Evolutionary conservation across 2,113 vertebrate genomes (phyloP).

Genomic region (Macquaria australasica): DNA sequence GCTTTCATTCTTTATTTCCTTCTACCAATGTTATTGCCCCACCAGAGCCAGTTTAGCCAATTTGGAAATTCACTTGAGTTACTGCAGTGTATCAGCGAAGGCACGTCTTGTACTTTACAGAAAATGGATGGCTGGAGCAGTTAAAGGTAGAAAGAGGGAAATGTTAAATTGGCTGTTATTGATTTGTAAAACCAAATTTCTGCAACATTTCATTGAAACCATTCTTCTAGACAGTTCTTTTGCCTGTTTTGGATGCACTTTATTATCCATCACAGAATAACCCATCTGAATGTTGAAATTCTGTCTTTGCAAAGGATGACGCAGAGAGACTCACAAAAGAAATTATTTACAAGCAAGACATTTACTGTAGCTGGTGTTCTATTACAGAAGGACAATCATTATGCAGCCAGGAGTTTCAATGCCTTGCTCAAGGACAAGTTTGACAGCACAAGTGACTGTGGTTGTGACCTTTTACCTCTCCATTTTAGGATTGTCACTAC

Average conservation of each 20-base stretch:
- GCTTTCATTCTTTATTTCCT: conserved; percentile 39
- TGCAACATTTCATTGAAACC: conserved; percentile 46
- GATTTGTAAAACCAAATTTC: conserved; percentile 43
- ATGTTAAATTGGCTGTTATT: conserved; percentile 54
- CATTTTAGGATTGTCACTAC: conserved; percentile 45
- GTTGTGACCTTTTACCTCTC: conserved; percentile 54
- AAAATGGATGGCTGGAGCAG: conserved; percentile 49
- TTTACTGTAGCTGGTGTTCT: conserved; percentile 40
- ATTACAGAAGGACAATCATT: conserved; percentile 37
- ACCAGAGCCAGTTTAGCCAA: conserved; percentile 39
- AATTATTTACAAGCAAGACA: conserved; percentile 25
- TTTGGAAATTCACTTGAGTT: conserved; percentile 49
- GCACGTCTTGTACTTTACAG: conserved; percentile 28
- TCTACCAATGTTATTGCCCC: conserved; percentile 34
- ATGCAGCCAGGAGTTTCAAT: conserved; percentile 3
- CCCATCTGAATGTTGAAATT: conserved; percentile 9
- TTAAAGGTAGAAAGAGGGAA: conserved; percentile 40
- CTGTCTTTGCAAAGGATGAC: not conserved
- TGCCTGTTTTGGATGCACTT: conserved; percentile 18
- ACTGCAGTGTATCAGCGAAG: conserved; percentile 15
- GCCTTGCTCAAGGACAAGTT: conserved; percentile 51
- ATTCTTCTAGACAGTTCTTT: conserved; percentile 17
- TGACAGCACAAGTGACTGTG: conserved; percentile 36
- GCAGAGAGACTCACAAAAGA: not conserved
- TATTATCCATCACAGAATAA: conserved; percentile 27